Evolutionary conservation across 2,113 vertebrate species (phyloP).

Genomic region (Tragulus kanchil): DNA sequence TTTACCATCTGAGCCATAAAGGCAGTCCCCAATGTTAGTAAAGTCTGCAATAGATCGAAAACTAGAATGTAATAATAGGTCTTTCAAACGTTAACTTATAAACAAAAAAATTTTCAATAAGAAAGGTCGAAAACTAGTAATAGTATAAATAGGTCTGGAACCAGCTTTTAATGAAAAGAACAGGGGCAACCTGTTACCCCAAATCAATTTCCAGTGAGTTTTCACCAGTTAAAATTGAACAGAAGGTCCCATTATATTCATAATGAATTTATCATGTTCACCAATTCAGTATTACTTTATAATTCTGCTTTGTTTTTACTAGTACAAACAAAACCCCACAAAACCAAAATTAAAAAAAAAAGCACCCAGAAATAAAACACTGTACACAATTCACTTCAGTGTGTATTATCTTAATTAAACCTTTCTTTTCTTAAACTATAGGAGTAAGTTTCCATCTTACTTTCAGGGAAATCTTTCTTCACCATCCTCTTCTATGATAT

Average conservation of each 20-base stretch:
- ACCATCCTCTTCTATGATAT: background rate
- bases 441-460: background rate
- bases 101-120: conserved; percentile 18
- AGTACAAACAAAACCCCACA: background rate
- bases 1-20: no score
- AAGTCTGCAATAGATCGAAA: background rate
- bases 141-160: no score
- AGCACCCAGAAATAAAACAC: background rate
- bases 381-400: background rate
- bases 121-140: no score
- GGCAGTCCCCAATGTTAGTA: no score
- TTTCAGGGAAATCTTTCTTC: conserved; percentile 15
- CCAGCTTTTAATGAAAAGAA: conserved; percentile 5
- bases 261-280: conserved; percentile 28
- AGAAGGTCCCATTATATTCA: background rate
- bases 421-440: conserved; percentile 37
- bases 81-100: background rate
- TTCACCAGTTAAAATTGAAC: conserved; percentile 51
- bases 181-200: background rate
- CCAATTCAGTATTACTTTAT: background rate
- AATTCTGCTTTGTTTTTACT: conserved; percentile 23
- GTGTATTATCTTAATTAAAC: conserved; percentile 6
- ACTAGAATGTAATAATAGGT: background rate
- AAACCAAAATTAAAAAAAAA: background rate
- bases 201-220: background rate